Evolutionary conservation across 2,888 invertebrate species (phyloP), one percentile per base, ranked within the genome.

Genomic region (Ashinkailepas kermadecensis): DNA sequence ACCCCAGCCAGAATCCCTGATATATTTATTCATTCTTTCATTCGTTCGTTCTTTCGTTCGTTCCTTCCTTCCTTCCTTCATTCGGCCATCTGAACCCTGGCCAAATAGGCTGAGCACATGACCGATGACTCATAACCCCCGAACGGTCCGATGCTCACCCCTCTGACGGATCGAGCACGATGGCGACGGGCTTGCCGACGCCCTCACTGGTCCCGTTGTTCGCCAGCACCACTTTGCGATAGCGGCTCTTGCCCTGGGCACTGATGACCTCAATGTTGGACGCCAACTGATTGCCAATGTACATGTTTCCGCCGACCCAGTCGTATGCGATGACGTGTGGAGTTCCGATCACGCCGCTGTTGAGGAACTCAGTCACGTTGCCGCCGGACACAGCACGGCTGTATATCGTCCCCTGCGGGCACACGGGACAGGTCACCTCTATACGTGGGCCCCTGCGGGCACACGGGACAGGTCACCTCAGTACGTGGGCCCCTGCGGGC

Each of bases 301-400:
- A 98, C 64, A 99, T 88, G 88, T 99, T 99, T 81, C 97, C 90
- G 8, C 98, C 97, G 54, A 98, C 90, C 98, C 99, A 99, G 87
- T 99, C 99, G 86, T 97, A 95, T 0, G 98, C 97, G 70, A 99
- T 91, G 0, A 95, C 92, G 64, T 94, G 94, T 0, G 97, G 95
- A 0, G 96, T 93, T 0, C 97, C 96, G 13, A 96, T 93, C 80
- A 97, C 91, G n/a, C 97, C 95, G 1, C 92, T 91, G n/a, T 93
- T 93, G 11, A 96, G 90, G 87, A 96, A 94, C 85, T 93, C 93
- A 0, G 93, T 92, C 85, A 91, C 91, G 85, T 95, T 95, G 1
- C 95, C 95, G 18, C 95, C 96, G 18, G 92, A 92, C 85, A 95
- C 93, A 0, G 94, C 94, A 86, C 94, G 94, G 57, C 91, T 92